phyloP scores from a whole-genome alignment of 1,140 invertebrate species.

The Physella acuta region DNA sequence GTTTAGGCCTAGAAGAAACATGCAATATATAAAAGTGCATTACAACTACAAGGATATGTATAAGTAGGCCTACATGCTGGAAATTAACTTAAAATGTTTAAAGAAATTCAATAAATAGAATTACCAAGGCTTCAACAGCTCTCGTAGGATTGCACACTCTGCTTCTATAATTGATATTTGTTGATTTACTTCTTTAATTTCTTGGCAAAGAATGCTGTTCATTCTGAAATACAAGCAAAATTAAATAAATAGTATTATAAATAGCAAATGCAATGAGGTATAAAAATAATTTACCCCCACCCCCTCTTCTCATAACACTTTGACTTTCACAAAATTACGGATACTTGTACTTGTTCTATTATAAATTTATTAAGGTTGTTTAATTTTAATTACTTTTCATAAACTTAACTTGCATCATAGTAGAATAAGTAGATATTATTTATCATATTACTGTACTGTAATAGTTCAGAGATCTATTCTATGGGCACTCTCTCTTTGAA shows the following conservation, averaged over 20 bases:
- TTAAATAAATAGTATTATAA: neutral
- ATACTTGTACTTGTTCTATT: neutral
- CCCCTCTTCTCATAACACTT: neutral
- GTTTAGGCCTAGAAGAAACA: too few relatives aligned
- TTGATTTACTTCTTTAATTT: neutral
- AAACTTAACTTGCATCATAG: neutral
- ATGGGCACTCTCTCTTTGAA: too few relatives aligned
- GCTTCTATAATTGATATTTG: neutral
- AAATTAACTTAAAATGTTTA: too few relatives aligned
- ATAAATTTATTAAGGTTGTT: neutral
- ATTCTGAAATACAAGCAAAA: neutral
- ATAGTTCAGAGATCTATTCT: too few relatives aligned
- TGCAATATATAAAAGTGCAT: neutral
- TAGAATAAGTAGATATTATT: too few relatives aligned
- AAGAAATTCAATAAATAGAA: too few relatives aligned
- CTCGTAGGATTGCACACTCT: neutral
- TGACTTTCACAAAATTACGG: neutral
- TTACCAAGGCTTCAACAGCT: constrained; percentile 6
- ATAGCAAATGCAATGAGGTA: neutral
- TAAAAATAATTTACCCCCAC: neutral
- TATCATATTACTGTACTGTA: too few relatives aligned
- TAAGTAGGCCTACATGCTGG: too few relatives aligned
- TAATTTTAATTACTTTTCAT: neutral
- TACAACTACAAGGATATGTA: neutral
- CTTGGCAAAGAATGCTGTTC: neutral